Percentiles rank a stretch among this genome's conserved stretches.
Evolutionary conservation across 92 coral and sea anemone species (phyloP).

Genomic region (Micromussa lordhowensis): DNA sequence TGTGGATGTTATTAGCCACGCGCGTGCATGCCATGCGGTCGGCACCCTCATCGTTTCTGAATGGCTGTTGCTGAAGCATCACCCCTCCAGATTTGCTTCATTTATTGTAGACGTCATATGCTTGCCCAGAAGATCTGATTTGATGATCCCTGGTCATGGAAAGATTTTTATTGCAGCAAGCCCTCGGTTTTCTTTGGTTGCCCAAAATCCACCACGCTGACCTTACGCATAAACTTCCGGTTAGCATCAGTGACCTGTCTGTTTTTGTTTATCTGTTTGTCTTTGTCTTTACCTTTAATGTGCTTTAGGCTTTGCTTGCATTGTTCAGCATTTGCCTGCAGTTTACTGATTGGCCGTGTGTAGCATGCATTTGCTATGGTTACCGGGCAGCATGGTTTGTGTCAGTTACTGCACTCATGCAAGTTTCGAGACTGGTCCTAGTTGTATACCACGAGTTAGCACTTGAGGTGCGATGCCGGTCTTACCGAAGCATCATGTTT

Average conservation of each 20-base stretch:
- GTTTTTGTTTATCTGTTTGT: background rate
- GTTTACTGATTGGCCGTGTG: background rate
- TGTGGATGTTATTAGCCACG: too few relatives aligned
- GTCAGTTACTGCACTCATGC: background rate
- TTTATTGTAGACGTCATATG: too few relatives aligned
- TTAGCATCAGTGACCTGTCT: background rate
- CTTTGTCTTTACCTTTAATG: too few relatives aligned
- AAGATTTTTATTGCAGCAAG: background rate
- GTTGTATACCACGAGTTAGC: background rate
- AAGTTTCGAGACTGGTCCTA: background rate
- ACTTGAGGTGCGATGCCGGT: too few relatives aligned
- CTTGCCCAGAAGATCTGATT: too few relatives aligned
- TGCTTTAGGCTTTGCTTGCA: background rate
- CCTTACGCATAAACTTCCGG: conserved; percentile 28
- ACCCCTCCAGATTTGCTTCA: too few relatives aligned
- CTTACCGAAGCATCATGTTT: too few relatives aligned
- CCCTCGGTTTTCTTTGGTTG: too few relatives aligned
- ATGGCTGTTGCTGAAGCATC: too few relatives aligned
- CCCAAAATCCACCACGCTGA: conserved; percentile 43
- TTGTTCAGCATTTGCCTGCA: background rate
- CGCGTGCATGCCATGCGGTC: too few relatives aligned
- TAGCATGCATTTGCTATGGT: background rate
- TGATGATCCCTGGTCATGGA: too few relatives aligned
- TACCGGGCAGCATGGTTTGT: background rate
- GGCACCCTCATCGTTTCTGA: too few relatives aligned